phyloP scores from a whole-genome alignment of 2,113 vertebrate genomes.

The Carassius carassius region DNA sequence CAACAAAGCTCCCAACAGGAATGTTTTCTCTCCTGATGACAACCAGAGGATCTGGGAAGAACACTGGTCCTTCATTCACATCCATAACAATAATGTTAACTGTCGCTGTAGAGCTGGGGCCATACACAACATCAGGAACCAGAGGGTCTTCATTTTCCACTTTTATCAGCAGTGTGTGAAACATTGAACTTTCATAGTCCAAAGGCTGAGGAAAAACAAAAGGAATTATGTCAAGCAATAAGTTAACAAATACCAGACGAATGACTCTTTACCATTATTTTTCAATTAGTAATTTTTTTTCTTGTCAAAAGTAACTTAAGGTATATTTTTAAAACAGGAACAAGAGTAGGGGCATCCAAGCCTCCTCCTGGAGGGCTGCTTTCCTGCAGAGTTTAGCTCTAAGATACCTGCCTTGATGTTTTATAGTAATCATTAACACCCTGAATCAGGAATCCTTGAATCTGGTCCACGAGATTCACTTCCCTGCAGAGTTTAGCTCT shows the following conservation, averaged over 20 bases:
- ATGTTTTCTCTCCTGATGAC: conserved; percentile 88
- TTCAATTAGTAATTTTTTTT: background rate
- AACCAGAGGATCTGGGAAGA: conserved; percentile 89
- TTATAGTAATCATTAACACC: background rate
- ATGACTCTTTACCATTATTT: background rate
- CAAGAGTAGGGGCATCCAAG: background rate
- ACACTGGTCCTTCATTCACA: conserved; percentile 91
- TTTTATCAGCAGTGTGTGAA: conserved; percentile 90
- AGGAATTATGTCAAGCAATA: background rate
- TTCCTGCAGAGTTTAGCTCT: background rate
- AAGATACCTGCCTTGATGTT: background rate
- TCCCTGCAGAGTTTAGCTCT: background rate
- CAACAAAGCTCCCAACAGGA: conserved; percentile 84
- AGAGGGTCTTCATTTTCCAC: conserved; percentile 94
- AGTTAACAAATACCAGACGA: background rate
- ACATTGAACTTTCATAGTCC: conserved; percentile 86
- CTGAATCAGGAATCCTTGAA: too few species aligned
- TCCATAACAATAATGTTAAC: conserved; percentile 88
- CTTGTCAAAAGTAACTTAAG: background rate
- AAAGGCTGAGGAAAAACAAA: conserved; percentile 77
- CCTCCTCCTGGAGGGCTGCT: background rate
- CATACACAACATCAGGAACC: conserved; percentile 84
- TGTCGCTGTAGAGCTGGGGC: conserved; percentile 91
- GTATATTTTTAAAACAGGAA: background rate
- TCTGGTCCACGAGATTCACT: too few species aligned